phyloP scores from a whole-genome alignment of 2,113 vertebrate species.

The Struthio camelus region DNA sequence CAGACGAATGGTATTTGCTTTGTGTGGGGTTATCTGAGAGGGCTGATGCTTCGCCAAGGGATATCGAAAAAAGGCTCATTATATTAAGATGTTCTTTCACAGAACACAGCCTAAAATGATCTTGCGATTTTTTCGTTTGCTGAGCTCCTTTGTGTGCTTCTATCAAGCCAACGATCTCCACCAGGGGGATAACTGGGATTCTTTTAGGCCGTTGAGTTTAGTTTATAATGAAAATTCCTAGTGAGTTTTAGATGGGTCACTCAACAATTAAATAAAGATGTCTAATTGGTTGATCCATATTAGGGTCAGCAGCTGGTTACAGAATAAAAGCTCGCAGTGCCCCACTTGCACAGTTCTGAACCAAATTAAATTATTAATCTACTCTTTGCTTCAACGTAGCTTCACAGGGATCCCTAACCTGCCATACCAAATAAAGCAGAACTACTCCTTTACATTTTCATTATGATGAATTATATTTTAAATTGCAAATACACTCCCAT shows the following conservation, averaged over 20 bases:
- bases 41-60: slow-evolving; percentile 75
- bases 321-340: slow-evolving; percentile 79
- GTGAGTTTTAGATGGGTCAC: slow-evolving; percentile 80
- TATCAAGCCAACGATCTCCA: slow-evolving; percentile 71
- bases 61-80: slow-evolving; percentile 77
- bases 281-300: slow-evolving; percentile 93
- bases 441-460: slow-evolving; percentile 98
- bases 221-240: slow-evolving; percentile 81
- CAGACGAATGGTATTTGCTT: slow-evolving; percentile 83
- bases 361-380: slow-evolving; percentile 99
- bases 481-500: slow-evolving; percentile 91
- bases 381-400: slow-evolving; percentile 90
- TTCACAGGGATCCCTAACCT: slow-evolving; percentile 97
- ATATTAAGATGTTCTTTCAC: slow-evolving; percentile 82
- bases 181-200: slow-evolving; percentile 69
- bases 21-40: slow-evolving; percentile 81
- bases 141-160: slow-evolving; percentile 74
- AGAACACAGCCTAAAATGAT: slow-evolving; percentile 79
- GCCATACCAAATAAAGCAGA: slow-evolving; percentile 97
- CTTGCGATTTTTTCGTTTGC: slow-evolving; percentile 67
- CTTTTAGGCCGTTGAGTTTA: slow-evolving; percentile 68
- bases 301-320: slow-evolving; percentile 92
- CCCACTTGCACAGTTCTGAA: slow-evolving; percentile 82
- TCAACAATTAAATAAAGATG: slow-evolving; percentile 92
- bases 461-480: slow-evolving; percentile 96